phyloP scores from a whole-genome alignment of 2,113 vertebrate genomes.

The Cyprinus carpio region DNA sequence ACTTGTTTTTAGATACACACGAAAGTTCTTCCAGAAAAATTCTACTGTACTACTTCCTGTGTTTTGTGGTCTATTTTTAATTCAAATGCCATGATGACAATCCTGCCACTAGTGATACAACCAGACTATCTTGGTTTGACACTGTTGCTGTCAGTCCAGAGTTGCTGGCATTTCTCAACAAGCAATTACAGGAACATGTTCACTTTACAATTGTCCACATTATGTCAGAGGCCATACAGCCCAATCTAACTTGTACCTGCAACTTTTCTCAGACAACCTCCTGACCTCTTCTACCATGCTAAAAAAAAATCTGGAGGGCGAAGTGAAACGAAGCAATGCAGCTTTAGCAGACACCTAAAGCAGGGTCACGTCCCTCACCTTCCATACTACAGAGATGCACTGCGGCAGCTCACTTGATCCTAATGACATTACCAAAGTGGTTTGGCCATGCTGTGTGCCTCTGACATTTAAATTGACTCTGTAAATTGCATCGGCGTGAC shows the following conservation, averaged over 20 bases:
- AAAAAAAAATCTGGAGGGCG: not conserved
- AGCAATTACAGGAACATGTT: slow-evolving; percentile 13
- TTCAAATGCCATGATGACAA: not conserved
- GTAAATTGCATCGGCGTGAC: slow-evolving; percentile 33
- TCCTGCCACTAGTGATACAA: not conserved
- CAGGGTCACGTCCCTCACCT: slow-evolving; percentile 11
- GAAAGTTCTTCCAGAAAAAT: not conserved
- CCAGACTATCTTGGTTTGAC: not conserved
- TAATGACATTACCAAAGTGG: slow-evolving; percentile 40
- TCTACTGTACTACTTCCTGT: not conserved
- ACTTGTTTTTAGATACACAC: not conserved
- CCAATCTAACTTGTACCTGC: not conserved
- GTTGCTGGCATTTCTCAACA: not conserved
- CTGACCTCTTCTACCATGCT: not conserved
- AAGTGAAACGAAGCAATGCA: not conserved
- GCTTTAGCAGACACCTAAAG: slow-evolving; percentile 23
- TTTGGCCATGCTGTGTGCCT: slow-evolving; percentile 32
- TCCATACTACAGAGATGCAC: slow-evolving; percentile 4
- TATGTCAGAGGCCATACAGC: slow-evolving; percentile 20
- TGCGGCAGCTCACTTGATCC: slow-evolving; percentile 26
- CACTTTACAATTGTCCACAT: slow-evolving; percentile 12
- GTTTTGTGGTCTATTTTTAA: not conserved
- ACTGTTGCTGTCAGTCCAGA: not conserved
- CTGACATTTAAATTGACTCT: slow-evolving; percentile 39
- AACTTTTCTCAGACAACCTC: not conserved